phyloP scores from a whole-genome alignment of 2,113 vertebrate species.

The Lutjanus erythropterus region DNA sequence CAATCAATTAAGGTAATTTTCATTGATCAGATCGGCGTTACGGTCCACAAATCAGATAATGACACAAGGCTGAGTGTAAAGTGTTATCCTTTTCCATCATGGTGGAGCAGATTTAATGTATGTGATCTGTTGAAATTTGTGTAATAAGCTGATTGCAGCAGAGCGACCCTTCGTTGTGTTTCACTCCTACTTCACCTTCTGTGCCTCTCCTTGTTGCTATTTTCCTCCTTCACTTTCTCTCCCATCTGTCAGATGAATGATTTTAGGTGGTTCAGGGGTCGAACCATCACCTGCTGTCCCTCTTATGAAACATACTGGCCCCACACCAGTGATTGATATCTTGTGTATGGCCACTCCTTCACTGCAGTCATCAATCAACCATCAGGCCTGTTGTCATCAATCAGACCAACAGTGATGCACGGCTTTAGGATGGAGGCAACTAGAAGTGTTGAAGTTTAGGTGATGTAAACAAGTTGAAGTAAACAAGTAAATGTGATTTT shows the following conservation, averaged over 20 bases:
- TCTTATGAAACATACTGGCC: conserved; percentile 31
- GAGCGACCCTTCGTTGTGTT: neutral
- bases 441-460: neutral
- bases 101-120: conserved; percentile 2
- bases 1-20: conserved; percentile 55
- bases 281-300: conserved; percentile 48
- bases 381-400: conserved; percentile 41
- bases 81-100: conserved; percentile 22
- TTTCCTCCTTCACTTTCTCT: neutral
- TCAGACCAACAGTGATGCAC: conserved; percentile 32
- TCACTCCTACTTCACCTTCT: neutral
- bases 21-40: conserved; percentile 51
- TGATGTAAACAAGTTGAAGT: no score
- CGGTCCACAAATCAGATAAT: conserved; percentile 24
- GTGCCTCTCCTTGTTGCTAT: neutral
- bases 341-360: conserved; percentile 22
- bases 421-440: conserved; percentile 5
- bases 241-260: conserved; percentile 39
- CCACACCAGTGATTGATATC: conserved; percentile 58
- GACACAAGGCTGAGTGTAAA: neutral
- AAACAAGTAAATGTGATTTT: no score
- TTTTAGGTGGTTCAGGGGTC: conserved; percentile 48
- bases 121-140: neutral
- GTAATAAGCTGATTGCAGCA: neutral
- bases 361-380: conserved; percentile 54